phyloP scores from a whole-genome alignment of 1,140 invertebrate species.

The Anagrus nilaparvatae region DNA sequence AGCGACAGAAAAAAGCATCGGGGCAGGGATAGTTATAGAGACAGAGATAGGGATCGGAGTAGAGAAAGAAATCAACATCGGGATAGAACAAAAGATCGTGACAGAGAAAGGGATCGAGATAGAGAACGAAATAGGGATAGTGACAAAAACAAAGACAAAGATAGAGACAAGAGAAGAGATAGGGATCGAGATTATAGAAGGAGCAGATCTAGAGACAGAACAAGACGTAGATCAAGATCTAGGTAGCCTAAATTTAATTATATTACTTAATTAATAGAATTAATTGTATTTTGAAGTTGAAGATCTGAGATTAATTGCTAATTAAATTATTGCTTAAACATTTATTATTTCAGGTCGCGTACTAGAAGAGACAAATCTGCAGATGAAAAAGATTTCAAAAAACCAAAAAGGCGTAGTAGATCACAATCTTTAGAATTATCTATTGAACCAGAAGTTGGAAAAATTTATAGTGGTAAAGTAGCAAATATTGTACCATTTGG shows the following conservation, averaged over 20 bases:
- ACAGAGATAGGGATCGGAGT: conserved; percentile 13
- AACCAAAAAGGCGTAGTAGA: conserved; percentile 23
- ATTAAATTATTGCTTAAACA: too few relatives aligned
- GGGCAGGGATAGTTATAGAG: too few relatives aligned
- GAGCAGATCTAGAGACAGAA: conserved; percentile 24
- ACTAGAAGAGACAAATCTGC: conserved; percentile 31
- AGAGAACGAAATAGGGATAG: conserved; percentile 24
- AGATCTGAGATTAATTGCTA: too few relatives aligned
- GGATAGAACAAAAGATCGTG: background rate
- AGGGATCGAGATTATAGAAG: conserved; percentile 17
- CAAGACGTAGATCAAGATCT: conserved; percentile 27
- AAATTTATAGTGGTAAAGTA: conserved; percentile 91
- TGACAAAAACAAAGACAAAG: conserved; percentile 12
- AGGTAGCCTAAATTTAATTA: too few relatives aligned
- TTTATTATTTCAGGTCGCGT: conserved; percentile 17
- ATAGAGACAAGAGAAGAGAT: conserved; percentile 13
- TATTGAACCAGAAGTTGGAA: conserved; percentile 41
- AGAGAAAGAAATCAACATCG: conserved; percentile 11
- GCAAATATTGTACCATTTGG: conserved; percentile 95
- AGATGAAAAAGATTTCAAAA: conserved; percentile 24
- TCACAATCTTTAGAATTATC: conserved; percentile 34
- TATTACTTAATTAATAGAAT: too few relatives aligned
- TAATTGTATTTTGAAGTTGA: too few relatives aligned
- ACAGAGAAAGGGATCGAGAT: conserved; percentile 18
- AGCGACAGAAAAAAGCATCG: background rate